A percentile compares a stretch with the other conserved stretches of the same genome.
Conservation (phyloP, 92 coral and sea anemone species). For the Chrysogorgia sp. region DNA sequence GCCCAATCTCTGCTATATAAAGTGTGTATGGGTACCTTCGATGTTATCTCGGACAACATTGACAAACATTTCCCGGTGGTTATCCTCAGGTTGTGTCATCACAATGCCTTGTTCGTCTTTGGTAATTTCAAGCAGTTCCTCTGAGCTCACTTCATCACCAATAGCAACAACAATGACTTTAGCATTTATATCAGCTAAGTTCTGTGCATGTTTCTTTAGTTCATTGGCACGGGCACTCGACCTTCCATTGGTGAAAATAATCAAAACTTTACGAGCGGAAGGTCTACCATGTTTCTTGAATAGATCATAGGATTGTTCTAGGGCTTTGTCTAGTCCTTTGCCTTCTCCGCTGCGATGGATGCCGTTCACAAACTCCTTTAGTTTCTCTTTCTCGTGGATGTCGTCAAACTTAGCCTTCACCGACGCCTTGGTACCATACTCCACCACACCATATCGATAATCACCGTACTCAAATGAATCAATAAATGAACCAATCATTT, state of each 20-base stretch:
- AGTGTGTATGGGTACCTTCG: constrained; percentile 43
- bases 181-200: constrained; percentile 17
- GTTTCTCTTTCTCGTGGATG: constrained; percentile 16
- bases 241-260: constrained; percentile 44
- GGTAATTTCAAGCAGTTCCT: constrained; percentile 20
- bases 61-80: constrained; percentile 21
- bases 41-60: constrained; percentile 16
- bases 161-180: constrained; percentile 38
- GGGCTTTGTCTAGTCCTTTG: constrained; percentile 37
- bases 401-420: constrained; percentile 45
- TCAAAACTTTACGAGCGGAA: constrained; percentile 27
- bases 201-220: constrained; percentile 29
- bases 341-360: constrained; percentile 46
- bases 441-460: constrained; percentile 47
- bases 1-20: not conserved
- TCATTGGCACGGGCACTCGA: constrained; percentile 35
- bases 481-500: constrained; percentile 39
- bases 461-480: constrained; percentile 49
- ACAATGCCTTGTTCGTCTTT: constrained; percentile 16
- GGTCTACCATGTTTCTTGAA: constrained; percentile 42
- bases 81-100: constrained; percentile 27
- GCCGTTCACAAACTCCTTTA: constrained; percentile 36
- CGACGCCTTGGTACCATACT: constrained; percentile 36
- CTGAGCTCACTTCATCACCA: constrained; percentile 39
- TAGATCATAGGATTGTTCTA: constrained; percentile 38